Conservation (phyloP, 2,888 invertebrate species). For the Latrodectus elegans region DNA sequence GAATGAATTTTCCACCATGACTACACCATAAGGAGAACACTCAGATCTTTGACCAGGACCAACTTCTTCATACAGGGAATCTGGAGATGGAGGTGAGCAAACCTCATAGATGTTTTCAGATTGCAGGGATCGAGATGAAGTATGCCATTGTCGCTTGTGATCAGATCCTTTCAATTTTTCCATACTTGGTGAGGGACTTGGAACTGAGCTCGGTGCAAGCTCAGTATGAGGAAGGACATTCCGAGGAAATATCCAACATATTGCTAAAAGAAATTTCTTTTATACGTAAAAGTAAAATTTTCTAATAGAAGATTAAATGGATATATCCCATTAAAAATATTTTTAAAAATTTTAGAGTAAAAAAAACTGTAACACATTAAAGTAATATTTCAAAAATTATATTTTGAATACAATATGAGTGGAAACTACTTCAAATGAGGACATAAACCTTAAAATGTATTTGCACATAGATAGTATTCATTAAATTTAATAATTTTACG, state of each 20-base stretch:
- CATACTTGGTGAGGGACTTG: conserved; percentile 59
- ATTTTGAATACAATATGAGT: no score
- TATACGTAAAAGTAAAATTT: neutral
- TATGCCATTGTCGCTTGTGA: conserved; percentile 60
- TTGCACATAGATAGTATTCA: no score
- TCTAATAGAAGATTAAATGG: neutral
- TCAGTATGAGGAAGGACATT: conserved; percentile 66
- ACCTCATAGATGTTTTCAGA: conserved; percentile 67
- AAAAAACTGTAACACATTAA: neutral
- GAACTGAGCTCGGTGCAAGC: conserved; percentile 63
- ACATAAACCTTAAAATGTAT: no score
- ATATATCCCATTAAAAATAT: neutral
- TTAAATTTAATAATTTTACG: no score
- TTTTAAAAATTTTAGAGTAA: neutral
- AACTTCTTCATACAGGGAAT: conserved; percentile 65
- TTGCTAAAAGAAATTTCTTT: conserved; percentile 10
- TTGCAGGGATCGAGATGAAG: conserved; percentile 53
- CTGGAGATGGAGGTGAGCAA: conserved; percentile 67
- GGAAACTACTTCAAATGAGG: no score
- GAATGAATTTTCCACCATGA: conserved; percentile 56
- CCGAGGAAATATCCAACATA: conserved; percentile 65
- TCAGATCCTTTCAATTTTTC: conserved; percentile 52
- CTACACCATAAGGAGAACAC: conserved; percentile 63
- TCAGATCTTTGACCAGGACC: conserved; percentile 45
- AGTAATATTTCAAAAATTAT: no score